A percentile compares a stretch with the other conserved stretches of the same genome.
These are phyloP conservation scores for Smutsia gigantea DNA, from an alignment of 2,797 vertebrate genomes.

Conservation along the genomic window DNA sequence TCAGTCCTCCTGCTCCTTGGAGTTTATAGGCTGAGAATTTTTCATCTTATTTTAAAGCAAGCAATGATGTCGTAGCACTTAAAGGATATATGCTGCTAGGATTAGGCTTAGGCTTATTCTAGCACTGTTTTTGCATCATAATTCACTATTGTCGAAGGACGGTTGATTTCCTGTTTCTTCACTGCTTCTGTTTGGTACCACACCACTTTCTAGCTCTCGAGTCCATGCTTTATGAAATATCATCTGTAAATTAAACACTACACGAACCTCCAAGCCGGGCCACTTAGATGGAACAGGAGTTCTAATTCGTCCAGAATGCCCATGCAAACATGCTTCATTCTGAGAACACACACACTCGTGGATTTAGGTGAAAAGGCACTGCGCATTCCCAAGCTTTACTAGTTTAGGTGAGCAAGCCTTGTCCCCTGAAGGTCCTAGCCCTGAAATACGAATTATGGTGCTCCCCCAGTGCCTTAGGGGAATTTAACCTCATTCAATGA, in stretches of 20 bases:
- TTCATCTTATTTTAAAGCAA: background rate
- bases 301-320: background rate
- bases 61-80: background rate
- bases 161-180: background rate
- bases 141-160: background rate
- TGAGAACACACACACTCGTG: background rate
- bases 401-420: background rate
- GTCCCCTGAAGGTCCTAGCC: background rate
- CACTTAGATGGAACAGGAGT: background rate
- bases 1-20: background rate
- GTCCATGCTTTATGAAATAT: slow-evolving; percentile 27
- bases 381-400: background rate
- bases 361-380: background rate
- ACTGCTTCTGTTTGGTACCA: background rate
- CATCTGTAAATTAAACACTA: slow-evolving; percentile 40
- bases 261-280: background rate
- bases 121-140: background rate
- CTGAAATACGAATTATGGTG: background rate
- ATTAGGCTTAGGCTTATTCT: background rate
- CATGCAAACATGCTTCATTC: background rate
- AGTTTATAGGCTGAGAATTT: background rate
- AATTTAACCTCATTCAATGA: background rate
- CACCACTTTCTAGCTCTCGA: background rate
- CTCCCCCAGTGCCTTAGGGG: background rate
- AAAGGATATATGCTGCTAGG: background rate